Evolutionary conservation across 2,888 invertebrate species (phyloP).

Genomic region (Orchesella flavescens): DNA sequence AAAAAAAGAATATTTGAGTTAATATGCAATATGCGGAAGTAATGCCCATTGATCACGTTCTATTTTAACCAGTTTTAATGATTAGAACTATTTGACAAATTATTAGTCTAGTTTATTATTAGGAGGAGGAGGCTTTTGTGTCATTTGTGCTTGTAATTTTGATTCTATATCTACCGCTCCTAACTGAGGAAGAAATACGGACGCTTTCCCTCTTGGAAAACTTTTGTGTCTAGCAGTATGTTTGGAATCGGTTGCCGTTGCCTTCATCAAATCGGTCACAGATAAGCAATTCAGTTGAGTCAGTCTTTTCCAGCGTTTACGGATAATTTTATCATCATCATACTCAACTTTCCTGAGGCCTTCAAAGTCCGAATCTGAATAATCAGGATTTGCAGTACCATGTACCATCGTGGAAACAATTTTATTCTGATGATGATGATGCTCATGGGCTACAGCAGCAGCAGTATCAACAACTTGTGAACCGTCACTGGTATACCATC

Average conservation of each 20-base stretch:
- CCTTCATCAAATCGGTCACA: background rate
- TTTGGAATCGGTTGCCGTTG: background rate
- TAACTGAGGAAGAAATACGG: slow-evolving; percentile 2
- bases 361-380: slow-evolving; percentile 48
- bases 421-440: background rate
- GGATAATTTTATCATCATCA: background rate
- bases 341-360: background rate
- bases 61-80: no score
- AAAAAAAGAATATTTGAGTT: no score
- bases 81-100: no score
- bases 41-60: no score
- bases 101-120: no score
- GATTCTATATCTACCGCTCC: background rate
- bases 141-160: background rate
- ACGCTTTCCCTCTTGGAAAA: background rate
- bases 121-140: no score
- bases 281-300: background rate
- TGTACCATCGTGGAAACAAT: background rate
- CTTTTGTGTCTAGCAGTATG: background rate
- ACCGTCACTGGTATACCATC: slow-evolving; percentile 14
- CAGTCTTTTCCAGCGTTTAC: background rate
- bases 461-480: background rate
- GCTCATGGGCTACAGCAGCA: background rate
- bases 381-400: slow-evolving; percentile 18
- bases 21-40: no score